A percentile compares a stretch with the other conserved stretches of the same genome.
phyloP scores from a whole-genome alignment of 1,140 invertebrate species.

The Lutraria rhynchaena region DNA sequence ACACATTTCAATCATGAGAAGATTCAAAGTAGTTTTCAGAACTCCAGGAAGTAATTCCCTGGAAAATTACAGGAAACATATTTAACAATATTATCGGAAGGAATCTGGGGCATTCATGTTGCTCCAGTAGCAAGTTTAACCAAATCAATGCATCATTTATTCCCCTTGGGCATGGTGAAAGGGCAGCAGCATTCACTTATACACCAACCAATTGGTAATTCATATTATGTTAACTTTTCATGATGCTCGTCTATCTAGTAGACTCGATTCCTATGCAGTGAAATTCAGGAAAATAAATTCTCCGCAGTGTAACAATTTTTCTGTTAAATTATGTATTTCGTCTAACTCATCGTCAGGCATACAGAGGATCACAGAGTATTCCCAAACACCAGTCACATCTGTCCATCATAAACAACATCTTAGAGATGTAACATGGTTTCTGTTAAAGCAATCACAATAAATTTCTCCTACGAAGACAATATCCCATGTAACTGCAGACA shows the following conservation, averaged over 20 bases:
- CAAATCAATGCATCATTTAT: too few relatives aligned
- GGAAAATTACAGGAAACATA: constrained; percentile 4
- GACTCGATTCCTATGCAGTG: too few relatives aligned
- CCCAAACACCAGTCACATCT: background rate
- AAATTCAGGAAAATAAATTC: too few relatives aligned
- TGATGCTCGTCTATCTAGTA: too few relatives aligned
- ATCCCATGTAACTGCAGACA: background rate
- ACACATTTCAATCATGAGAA: constrained; percentile 19
- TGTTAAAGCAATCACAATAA: constrained; percentile 13
- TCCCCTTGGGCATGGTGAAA: too few relatives aligned
- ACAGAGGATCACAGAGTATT: background rate
- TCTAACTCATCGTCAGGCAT: background rate
- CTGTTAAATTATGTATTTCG: too few relatives aligned
- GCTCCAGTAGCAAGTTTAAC: too few relatives aligned
- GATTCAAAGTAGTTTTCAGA: background rate
- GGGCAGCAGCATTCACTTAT: too few relatives aligned
- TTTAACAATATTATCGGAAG: constrained; percentile 1
- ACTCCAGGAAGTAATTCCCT: background rate
- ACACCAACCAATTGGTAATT: too few relatives aligned
- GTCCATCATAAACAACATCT: background rate
- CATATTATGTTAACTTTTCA: too few relatives aligned
- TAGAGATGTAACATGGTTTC: constrained; percentile 1
- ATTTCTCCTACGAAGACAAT: background rate
- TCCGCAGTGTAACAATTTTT: too few relatives aligned
- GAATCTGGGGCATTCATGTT: too few relatives aligned